phyloP scores from a whole-genome alignment of 2,113 vertebrate species.

The Phrynosoma platyrhinos region DNA sequence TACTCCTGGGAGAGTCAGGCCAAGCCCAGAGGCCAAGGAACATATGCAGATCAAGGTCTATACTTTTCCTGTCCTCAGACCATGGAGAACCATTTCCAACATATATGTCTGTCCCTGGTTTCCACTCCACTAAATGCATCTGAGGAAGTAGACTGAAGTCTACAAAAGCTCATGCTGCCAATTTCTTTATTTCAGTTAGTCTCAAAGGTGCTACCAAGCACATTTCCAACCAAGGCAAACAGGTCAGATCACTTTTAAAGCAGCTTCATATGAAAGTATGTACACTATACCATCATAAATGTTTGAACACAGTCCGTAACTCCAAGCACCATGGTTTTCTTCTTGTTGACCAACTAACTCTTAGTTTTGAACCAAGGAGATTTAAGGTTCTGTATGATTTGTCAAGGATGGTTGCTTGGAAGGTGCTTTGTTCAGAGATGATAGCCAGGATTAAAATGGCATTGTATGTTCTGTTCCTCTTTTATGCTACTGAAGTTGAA shows the following conservation, averaged over 20 bases:
- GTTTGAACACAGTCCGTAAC: neutral
- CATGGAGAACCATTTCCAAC: neutral
- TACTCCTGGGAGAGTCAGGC: no score
- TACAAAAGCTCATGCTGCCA: no score
- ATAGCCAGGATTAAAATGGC: neutral
- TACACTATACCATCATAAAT: neutral
- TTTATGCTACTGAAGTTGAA: neutral
- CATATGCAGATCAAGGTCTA: no score
- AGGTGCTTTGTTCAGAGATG: neutral
- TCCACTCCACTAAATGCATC: no score
- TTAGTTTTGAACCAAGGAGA: neutral
- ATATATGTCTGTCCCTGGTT: no score
- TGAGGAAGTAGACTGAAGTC: no score
- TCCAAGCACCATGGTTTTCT: accelerated
- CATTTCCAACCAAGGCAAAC: neutral
- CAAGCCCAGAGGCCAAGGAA: no score
- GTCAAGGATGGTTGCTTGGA: neutral
- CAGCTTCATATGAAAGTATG: neutral
- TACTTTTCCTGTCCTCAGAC: no score
- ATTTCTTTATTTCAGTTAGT: no score
- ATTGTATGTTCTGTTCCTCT: neutral
- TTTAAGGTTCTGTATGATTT: neutral
- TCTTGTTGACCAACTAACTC: neutral
- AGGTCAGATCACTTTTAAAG: neutral
- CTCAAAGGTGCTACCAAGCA: no score